Conservation (phyloP, 1,140 invertebrate species). For the Adelges cooleyi region DNA sequence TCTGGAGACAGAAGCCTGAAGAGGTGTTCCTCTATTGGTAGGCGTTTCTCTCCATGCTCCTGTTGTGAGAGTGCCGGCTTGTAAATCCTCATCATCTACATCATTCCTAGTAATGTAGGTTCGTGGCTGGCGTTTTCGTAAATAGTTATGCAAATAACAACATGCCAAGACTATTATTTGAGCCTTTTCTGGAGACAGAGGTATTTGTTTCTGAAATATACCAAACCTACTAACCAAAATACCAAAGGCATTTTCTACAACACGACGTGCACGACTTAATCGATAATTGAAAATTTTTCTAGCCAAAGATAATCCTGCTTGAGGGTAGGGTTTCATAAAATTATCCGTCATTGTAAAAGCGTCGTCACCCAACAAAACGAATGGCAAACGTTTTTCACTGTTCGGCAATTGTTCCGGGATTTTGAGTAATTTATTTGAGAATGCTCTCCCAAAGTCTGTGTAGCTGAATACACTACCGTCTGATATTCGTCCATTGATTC, state of each 20-base stretch:
- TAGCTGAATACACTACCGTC: conserved; percentile 39
- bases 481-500: conserved; percentile 34
- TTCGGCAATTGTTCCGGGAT: conserved; percentile 34
- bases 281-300: conserved; percentile 22
- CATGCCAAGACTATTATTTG: conserved; percentile 35
- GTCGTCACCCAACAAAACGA: conserved; percentile 39
- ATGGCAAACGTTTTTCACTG: conserved; percentile 33
- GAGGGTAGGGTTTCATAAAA: conserved; percentile 35
- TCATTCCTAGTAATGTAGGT: conserved; percentile 16
- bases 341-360: conserved; percentile 36
- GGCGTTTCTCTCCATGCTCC: not conserved
- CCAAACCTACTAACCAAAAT: conserved; percentile 31
- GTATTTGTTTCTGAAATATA: conserved; percentile 26
- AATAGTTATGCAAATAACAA: conserved; percentile 35
- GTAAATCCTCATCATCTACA: conserved; percentile 2
- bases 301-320: conserved; percentile 27
- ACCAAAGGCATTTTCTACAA: too few relatives aligned
- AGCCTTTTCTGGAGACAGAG: conserved; percentile 34
- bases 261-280: conserved; percentile 36
- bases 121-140: conserved; percentile 2
- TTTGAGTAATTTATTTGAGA: too few relatives aligned
- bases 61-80: not conserved
- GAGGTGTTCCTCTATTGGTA: too few relatives aligned
- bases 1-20: too few relatives aligned
- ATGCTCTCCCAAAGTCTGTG: too few relatives aligned